Conservation (phyloP, 2,113 vertebrate genomes). For the Myrmophylax atrothorax region DNA sequence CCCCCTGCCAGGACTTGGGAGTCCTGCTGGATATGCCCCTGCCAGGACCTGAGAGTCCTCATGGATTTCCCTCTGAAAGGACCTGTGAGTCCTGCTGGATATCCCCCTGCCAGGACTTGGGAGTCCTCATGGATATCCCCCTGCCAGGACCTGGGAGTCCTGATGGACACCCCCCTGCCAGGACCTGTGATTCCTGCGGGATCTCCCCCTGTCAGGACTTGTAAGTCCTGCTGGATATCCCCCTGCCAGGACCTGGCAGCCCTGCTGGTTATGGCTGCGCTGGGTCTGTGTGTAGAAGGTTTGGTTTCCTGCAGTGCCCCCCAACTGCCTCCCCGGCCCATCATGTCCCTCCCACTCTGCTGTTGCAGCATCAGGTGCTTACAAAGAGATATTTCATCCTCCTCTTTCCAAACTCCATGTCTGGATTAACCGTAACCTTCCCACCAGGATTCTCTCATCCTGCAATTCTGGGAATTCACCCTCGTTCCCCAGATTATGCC, state of each 20-base stretch:
- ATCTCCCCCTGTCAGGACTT: no score
- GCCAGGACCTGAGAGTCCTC: no score
- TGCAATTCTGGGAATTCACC: background rate
- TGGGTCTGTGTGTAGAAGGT: background rate
- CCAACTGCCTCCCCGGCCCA: background rate
- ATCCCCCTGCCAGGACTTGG: no score
- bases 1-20: no score
- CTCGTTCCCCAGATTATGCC: fast-evolving
- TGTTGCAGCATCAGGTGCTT: background rate
- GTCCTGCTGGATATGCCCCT: no score
- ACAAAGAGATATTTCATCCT: background rate
- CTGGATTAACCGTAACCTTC: background rate
- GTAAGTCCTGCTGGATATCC: no score
- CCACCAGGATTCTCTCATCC: fast-evolving
- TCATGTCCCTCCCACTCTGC: background rate
- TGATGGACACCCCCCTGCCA: no score
- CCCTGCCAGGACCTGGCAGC: background rate
- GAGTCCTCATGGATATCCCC: no score
- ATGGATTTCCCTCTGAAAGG: no score
- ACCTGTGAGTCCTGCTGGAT: no score
- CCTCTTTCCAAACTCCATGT: fast-evolving
- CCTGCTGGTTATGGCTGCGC: background rate
- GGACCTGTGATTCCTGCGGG: no score
- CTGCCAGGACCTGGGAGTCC: no score
- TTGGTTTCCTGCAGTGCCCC: background rate